Evolutionary conservation across 2,113 vertebrate genomes (phyloP).

Genomic region (Polypterus senegalus): DNA sequence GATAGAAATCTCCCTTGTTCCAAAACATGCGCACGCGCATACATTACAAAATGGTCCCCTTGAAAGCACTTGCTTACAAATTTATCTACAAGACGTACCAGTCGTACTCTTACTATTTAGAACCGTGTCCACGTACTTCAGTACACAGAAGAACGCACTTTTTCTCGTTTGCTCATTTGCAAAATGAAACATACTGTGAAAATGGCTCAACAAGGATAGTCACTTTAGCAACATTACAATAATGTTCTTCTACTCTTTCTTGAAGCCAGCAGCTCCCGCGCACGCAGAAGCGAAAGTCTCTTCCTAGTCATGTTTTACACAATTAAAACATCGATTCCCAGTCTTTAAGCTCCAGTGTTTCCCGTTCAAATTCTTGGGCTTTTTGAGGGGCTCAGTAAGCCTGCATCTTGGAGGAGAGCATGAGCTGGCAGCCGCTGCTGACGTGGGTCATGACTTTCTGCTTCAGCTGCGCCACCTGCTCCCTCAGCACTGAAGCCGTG

Average conservation of each 20-base stretch:
- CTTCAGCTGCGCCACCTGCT: slow-evolving; percentile 83
- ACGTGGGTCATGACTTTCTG: slow-evolving; percentile 82
- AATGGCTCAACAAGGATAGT: not conserved
- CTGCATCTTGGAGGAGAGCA: slow-evolving; percentile 72
- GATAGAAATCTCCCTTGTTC: not conserved
- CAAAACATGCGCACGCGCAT: too few relatives aligned
- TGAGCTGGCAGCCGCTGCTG: slow-evolving; percentile 81
- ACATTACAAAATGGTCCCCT: too few relatives aligned
- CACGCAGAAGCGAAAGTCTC: too few relatives aligned
- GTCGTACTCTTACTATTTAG: too few relatives aligned
- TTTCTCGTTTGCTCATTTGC: not conserved
- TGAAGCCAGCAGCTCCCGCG: not conserved
- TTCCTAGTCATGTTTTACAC: not conserved
- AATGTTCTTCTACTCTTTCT: not conserved
- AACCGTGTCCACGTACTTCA: too few relatives aligned
- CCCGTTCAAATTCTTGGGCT: slow-evolving; percentile 33
- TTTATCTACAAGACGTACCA: too few relatives aligned
- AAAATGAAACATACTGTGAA: not conserved
- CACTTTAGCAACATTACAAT: not conserved
- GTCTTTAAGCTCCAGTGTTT: slow-evolving; percentile 30
- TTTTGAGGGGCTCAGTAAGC: slow-evolving; percentile 38
- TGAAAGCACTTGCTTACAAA: too few relatives aligned
- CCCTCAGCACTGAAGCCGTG: slow-evolving; percentile 70
- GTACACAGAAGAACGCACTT: too few relatives aligned
- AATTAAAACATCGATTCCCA: slow-evolving; percentile 22